These are phyloP conservation scores for Himalopsyche japonica DNA, from an alignment of 2,888 invertebrate genomes.

Conservation along the genomic window DNA sequence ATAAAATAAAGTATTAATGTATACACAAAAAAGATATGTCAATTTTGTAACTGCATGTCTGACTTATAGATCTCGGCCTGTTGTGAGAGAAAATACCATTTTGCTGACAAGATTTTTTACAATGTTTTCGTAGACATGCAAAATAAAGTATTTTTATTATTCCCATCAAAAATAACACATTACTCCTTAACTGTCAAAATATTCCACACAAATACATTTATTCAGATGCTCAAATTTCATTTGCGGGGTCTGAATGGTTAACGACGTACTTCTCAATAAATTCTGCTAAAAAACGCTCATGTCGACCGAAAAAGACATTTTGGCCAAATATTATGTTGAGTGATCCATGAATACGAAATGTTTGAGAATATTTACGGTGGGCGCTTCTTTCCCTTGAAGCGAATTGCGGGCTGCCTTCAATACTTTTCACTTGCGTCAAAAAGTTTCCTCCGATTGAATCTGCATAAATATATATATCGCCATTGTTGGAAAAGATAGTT, in stretches of 20 bases:
- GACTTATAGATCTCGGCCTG: no score
- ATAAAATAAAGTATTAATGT: no score
- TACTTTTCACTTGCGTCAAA: slow-evolving; percentile 19
- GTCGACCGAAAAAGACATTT: neutral
- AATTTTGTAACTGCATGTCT: no score
- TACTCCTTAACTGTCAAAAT: neutral
- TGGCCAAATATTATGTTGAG: slow-evolving; percentile 1
- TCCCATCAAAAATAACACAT: neutral
- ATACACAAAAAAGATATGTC: no score
- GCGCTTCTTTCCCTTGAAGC: neutral
- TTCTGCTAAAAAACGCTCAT: neutral
- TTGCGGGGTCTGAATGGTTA: neutral
- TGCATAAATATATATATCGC: slow-evolving; percentile 36
- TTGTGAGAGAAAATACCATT: neutral
- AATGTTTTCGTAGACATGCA: neutral
- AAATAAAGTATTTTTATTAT: neutral
- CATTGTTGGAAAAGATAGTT: slow-evolving; percentile 35
- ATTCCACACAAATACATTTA: neutral
- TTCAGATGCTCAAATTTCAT: neutral
- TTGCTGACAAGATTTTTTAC: neutral
- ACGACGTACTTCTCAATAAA: neutral
- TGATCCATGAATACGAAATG: slow-evolving; percentile 1
- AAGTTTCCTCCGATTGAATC: slow-evolving; percentile 36
- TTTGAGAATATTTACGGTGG: neutral
- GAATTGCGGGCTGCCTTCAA: neutral